phyloP scores from a whole-genome alignment of 2,113 vertebrate genomes.

The Nesoenas mayeri region DNA sequence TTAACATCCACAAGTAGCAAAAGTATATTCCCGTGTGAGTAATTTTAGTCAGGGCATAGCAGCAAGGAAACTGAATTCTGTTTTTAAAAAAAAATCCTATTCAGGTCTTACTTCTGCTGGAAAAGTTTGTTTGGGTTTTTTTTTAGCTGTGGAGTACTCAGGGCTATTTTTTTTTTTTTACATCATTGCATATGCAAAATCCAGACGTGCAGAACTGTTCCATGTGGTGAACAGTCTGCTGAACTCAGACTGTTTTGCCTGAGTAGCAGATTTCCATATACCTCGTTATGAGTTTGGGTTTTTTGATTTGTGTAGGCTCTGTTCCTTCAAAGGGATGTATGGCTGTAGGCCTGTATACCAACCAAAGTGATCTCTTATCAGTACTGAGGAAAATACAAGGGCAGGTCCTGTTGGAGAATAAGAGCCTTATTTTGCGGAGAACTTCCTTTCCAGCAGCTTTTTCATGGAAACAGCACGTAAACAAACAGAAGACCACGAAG shows the following conservation, averaged over 20 bases:
- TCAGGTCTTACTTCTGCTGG: background rate
- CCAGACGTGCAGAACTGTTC: conserved; percentile 53
- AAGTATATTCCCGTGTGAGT: background rate
- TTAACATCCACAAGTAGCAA: background rate
- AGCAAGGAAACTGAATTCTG: background rate
- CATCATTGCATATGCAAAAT: conserved; percentile 47
- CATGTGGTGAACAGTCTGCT: conserved; percentile 64
- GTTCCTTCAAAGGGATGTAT: conserved; percentile 28
- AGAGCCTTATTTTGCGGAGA: background rate
- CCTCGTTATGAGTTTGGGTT: conserved; percentile 20
- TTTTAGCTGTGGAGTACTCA: background rate
- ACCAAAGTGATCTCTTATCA: background rate
- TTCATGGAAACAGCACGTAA: background rate
- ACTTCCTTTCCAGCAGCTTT: background rate
- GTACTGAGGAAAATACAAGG: background rate
- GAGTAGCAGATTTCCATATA: conserved; percentile 62
- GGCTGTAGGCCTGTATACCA: background rate
- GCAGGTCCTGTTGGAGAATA: background rate
- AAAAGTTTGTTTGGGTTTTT: conserved; percentile 38
- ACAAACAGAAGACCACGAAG: background rate
- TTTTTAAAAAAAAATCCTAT: background rate
- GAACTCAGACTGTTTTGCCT: conserved; percentile 65
- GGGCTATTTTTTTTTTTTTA: background rate
- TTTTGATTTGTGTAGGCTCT: conserved; percentile 39
- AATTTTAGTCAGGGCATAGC: background rate